These are phyloP conservation scores for Neoseiulus cucumeris DNA, from an alignment of 1,140 invertebrate species.

Conservation along the genomic window DNA sequence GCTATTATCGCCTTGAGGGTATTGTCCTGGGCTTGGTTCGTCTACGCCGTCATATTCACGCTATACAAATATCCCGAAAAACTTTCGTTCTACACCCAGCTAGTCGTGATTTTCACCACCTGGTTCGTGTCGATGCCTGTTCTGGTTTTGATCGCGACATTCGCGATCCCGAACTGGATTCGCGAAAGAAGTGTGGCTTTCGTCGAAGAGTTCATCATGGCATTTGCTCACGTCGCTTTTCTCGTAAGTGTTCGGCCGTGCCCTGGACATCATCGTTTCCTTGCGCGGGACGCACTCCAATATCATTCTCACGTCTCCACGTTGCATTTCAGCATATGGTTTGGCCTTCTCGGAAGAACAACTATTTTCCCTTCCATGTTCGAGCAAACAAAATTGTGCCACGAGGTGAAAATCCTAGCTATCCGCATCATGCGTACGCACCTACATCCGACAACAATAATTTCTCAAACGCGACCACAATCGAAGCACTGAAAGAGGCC, in stretches of 20 bases:
- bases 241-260: conserved; percentile 33
- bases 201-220: conserved; percentile 48
- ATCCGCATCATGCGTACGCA: not conserved
- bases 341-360: not conserved
- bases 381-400: conserved; percentile 1
- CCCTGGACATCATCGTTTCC: conserved; percentile 15
- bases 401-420: not conserved
- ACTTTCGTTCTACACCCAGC: conserved; percentile 43
- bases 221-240: conserved; percentile 58
- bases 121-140: conserved; percentile 59
- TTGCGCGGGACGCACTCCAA: conserved; percentile 12
- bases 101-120: conserved; percentile 52
- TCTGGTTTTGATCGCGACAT: conserved; percentile 56
- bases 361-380: conserved; percentile 3
- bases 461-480: not conserved
- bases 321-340: conserved; percentile 9
- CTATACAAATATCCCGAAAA: conserved; percentile 63
- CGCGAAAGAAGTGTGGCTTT: conserved; percentile 64
- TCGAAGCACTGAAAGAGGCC: conserved; percentile 3
- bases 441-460: not conserved
- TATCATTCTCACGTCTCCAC: conserved; percentile 14
- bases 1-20: conserved; percentile 52
- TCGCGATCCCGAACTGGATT: conserved; percentile 68
- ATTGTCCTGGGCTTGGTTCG: conserved; percentile 59
- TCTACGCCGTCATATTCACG: conserved; percentile 56